These are phyloP conservation scores for Chloroceryle inda DNA, from an alignment of 2,797 vertebrate genomes.

Conservation along the genomic window DNA sequence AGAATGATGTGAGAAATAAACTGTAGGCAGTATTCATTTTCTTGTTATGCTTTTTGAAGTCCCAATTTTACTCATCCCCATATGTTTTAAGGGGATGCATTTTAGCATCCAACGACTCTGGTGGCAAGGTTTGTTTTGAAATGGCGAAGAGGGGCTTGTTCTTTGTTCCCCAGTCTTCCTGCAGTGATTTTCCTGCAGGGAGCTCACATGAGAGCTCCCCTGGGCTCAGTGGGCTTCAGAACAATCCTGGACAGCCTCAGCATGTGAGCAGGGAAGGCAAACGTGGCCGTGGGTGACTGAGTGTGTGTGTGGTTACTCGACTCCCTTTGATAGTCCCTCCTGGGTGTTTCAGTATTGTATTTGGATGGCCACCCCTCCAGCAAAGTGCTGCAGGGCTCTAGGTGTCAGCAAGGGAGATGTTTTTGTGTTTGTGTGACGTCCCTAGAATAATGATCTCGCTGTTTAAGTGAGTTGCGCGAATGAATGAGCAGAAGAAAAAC, in stretches of 20 bases:
- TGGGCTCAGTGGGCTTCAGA: not conserved
- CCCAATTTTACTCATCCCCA: not conserved
- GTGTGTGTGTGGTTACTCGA: conserved; percentile 50
- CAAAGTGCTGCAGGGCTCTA: conserved; percentile 1
- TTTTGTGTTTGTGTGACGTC: conserved; percentile 43
- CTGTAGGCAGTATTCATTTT: rapidly evolving
- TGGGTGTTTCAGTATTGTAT: not conserved
- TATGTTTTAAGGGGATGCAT: not conserved
- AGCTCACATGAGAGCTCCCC: not conserved
- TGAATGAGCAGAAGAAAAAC: conserved; percentile 69
- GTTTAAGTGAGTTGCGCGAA: conserved; percentile 63
- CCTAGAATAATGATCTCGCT: conserved; percentile 72
- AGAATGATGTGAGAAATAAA: not conserved
- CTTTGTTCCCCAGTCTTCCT: not conserved
- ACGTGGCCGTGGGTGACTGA: rapidly evolving
- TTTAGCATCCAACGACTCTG: not conserved
- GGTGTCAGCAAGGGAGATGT: conserved; percentile 37
- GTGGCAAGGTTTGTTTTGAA: not conserved
- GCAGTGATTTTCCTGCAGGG: not conserved
- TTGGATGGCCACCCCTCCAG: not conserved
- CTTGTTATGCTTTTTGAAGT: not conserved
- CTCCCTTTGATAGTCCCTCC: not conserved
- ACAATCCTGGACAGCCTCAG: not conserved
- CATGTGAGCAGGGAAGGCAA: rapidly evolving
- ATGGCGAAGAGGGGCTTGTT: rapidly evolving